Conservation (phyloP, 2,113 vertebrate genomes). For the Artemisiospiza belli region DNA sequence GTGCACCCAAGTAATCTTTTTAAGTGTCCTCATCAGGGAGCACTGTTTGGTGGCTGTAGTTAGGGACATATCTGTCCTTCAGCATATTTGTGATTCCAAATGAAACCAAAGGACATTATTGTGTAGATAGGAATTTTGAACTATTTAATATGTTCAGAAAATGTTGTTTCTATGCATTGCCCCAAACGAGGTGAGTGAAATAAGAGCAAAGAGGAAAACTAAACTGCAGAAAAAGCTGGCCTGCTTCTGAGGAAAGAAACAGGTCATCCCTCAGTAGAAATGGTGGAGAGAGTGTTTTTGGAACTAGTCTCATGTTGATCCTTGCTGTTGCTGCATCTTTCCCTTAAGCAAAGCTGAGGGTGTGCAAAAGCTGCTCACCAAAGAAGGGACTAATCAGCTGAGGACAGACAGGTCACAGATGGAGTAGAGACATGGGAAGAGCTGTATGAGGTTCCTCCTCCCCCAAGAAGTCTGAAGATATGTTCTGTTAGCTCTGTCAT, state of each 20-base stretch:
- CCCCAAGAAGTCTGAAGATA: neutral
- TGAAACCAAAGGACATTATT: neutral
- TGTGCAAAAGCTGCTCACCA: neutral
- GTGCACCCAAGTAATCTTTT: neutral
- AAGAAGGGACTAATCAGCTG: neutral
- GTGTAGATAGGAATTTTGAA: neutral
- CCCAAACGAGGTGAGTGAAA: neutral
- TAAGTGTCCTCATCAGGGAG: neutral
- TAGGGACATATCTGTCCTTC: neutral
- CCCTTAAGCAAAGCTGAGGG: neutral
- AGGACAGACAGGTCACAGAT: neutral
- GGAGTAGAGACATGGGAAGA: neutral
- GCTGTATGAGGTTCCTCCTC: neutral
- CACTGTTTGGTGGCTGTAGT: neutral
- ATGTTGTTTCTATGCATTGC: neutral
- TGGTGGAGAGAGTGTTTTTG: neutral
- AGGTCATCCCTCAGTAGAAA: neutral
- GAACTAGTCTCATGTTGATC: accelerated
- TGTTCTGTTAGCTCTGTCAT: neutral
- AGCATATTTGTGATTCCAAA: neutral
- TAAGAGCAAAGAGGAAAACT: neutral
- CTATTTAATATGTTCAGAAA: neutral
- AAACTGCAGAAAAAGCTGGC: neutral
- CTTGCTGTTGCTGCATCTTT: neutral
- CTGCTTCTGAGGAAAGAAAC: neutral